Base-by-base conservation (phyloP, 1,140 invertebrate species). In the Drosophila melanica region DNA sequence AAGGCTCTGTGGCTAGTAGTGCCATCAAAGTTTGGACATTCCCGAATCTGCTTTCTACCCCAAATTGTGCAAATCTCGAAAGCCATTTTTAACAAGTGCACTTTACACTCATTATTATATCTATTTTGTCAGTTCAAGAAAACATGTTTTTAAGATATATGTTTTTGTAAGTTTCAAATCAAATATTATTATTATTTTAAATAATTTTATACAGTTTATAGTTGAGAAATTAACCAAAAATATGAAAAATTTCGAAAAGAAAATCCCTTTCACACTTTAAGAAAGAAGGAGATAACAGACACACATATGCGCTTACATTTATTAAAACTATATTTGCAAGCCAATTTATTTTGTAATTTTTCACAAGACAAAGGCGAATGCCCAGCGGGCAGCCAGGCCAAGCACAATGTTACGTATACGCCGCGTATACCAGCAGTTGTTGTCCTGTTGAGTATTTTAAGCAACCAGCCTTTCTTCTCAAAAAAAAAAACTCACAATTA, bases 381-480 rank as follows among this genome's bases (percentile, higher is more conserved):
- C 58, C 68, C 79, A 63, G 23, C 55, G 76, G 70, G 57, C 44
- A 70, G 41, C 14, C 14, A 39, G 35, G 27, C 60, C 47, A 27
- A 64, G 77, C 68, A 84, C 79, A 76, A 68, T 75, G 71, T 89
- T 69, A 79, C 73, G 76, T 53, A 87, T 87, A 87, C 84, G 84
- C 71, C 50, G 27, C 45, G 75, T 62, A 41, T 65, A 18, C 47
- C 73, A 68, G 48, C 51, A 45, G 41, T 48, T 68, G 42, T 60
- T 58, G 44, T 51, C 42, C 44, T 53, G 50, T 62, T 58, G 11
- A 50, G 59, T 27, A 37, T 37, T 51, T 41, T 41, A 48, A 50
- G 72, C 50, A 50, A 14, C 48, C 11, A 53, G 50, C 37, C 30
- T 53, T 48, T 14, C 23, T 42, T 14, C 44, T 35, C 7, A 6